phyloP scores from a whole-genome alignment of 2,888 invertebrate species.

The Phengaris alcon region DNA sequence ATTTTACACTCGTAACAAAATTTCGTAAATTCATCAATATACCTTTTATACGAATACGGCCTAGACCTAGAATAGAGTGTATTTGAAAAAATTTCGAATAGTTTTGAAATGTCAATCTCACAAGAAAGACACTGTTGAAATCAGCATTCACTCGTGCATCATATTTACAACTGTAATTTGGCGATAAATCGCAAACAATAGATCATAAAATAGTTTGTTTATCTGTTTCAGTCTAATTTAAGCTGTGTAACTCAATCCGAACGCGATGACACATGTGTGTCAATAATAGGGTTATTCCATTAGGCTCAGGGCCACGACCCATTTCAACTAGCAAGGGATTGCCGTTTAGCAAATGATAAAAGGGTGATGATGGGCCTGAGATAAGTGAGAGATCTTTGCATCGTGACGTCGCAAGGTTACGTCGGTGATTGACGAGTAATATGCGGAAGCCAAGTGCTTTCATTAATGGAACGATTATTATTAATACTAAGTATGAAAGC shows the following conservation, averaged over 20 bases:
- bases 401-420: neutral
- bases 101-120: neutral
- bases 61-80: too few species aligned
- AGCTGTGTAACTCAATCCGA: constrained; percentile 24
- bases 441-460: neutral
- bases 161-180: neutral
- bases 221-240: neutral
- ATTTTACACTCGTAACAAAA: too few species aligned
- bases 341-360: constrained; percentile 22
- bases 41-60: too few species aligned
- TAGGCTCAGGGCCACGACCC: constrained; percentile 19
- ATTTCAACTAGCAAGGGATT: constrained; percentile 11
- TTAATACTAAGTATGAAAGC: neutral
- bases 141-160: neutral
- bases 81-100: too few species aligned
- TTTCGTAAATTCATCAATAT: too few species aligned
- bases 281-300: constrained; percentile 28
- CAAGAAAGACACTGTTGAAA: neutral
- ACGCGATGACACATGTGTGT: constrained; percentile 22
- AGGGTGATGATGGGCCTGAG: constrained; percentile 1
- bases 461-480: constrained; percentile 6
- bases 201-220: neutral
- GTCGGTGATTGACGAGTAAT: constrained; percentile 12
- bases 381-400: neutral
- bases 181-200: neutral